Percentiles rank a stretch among this genome's conserved stretches.
Evolutionary conservation across 2,888 invertebrate genomes (phyloP).

Genomic region (Antheraea yamamai): DNA sequence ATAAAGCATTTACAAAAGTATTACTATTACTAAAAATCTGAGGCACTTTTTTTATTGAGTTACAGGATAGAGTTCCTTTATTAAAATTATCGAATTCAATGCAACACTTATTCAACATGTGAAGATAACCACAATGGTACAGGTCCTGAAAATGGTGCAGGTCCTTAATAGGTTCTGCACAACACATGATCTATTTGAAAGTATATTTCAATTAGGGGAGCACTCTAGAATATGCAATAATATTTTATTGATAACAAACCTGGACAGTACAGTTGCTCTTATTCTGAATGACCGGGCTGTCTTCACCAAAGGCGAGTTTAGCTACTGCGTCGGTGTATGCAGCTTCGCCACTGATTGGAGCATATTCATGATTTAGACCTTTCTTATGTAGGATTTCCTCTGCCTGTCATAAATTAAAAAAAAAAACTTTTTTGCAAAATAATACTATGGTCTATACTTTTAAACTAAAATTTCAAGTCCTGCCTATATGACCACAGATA

Average conservation of each 20-base stretch:
- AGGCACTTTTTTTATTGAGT: too few relatives aligned
- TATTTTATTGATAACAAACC: slow-evolving; percentile 46
- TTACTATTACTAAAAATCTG: too few relatives aligned
- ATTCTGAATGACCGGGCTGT: slow-evolving; percentile 85
- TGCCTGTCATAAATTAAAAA: slow-evolving; percentile 81
- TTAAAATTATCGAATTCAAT: background rate
- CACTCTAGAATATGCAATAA: background rate
- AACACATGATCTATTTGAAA: background rate
- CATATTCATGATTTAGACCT: slow-evolving; percentile 95
- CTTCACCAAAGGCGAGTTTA: slow-evolving; percentile 93
- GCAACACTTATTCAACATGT: background rate
- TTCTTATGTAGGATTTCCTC: slow-evolving; percentile 87
- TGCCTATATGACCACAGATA: too few relatives aligned
- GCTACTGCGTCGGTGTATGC: slow-evolving; percentile 93
- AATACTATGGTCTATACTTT: background rate
- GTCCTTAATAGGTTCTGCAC: background rate
- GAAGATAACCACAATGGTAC: background rate
- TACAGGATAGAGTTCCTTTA: background rate
- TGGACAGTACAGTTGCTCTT: slow-evolving; percentile 89
- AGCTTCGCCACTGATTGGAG: slow-evolving; percentile 93
- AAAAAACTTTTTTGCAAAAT: background rate
- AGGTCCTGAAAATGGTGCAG: background rate
- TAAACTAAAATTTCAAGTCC: too few relatives aligned
- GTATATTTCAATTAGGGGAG: background rate
- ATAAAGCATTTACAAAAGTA: too few relatives aligned